A percentile compares a stretch with the other conserved stretches of the same genome.
Conservation (phyloP, 2,113 vertebrate genomes). For the Procavia capensis region DNA sequence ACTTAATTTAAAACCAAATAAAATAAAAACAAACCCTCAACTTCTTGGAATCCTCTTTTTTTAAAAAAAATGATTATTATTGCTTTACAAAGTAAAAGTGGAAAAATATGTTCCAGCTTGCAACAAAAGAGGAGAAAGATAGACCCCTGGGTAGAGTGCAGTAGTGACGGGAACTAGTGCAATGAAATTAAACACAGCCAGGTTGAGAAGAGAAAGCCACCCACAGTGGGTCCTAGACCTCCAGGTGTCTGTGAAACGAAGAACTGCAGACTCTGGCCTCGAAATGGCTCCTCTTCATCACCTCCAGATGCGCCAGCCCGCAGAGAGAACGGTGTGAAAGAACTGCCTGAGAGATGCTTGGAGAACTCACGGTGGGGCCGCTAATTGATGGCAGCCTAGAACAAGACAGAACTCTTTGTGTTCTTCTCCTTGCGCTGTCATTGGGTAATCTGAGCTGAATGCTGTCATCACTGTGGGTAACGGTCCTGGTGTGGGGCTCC, state of each 20-base stretch:
- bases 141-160: background rate
- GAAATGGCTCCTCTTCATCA: constrained; percentile 55
- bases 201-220: constrained; percentile 52
- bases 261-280: background rate
- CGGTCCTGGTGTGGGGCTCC: background rate
- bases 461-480: background rate
- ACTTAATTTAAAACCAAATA: background rate
- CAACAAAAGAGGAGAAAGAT: background rate
- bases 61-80: background rate
- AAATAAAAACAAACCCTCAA: background rate
- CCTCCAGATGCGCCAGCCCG: constrained; percentile 66
- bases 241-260: constrained; percentile 6
- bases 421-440: background rate
- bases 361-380: background rate
- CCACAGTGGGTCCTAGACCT: background rate
- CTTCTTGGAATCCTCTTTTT: constrained; percentile 20
- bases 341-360: background rate
- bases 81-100: constrained; percentile 33
- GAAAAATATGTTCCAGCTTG: constrained; percentile 21
- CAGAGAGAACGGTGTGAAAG: background rate
- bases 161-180: background rate
- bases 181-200: constrained; percentile 15
- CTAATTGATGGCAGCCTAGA: constrained; percentile 44
- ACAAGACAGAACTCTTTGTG: background rate
- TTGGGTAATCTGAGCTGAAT: constrained; percentile 42